Percentiles rank a stretch among this genome's conserved stretches.
phyloP scores from a whole-genome alignment of 2,113 vertebrate genomes.

The Coreoperca whiteheadi region DNA sequence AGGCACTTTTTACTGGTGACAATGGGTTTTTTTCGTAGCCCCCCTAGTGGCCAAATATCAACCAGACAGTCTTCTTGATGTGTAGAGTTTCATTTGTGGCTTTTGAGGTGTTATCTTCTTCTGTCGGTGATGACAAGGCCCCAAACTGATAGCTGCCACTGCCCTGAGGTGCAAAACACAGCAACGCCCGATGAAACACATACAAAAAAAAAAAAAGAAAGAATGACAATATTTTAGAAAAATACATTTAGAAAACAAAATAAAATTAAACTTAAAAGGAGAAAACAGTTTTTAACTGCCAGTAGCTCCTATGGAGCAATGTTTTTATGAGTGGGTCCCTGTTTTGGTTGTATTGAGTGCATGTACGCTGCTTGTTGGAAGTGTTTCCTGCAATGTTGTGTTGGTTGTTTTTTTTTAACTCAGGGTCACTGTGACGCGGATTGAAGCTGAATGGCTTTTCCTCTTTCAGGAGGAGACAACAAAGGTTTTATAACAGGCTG shows the following conservation, averaged over 20 bases:
- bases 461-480: not conserved
- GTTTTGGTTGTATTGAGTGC: not conserved
- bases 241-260: not conserved
- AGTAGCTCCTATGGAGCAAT: not conserved
- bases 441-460: not conserved
- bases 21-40: not conserved
- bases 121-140: not conserved
- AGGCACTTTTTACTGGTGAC: not conserved
- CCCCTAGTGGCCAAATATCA: not conserved
- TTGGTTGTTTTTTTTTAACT: not conserved
- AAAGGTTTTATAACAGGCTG: slow-evolving; percentile 6
- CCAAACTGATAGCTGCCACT: not conserved
- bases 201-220: not conserved
- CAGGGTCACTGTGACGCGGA: no score
- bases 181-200: not conserved
- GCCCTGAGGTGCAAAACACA: not conserved
- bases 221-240: not conserved
- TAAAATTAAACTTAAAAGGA: not conserved
- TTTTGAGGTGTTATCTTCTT: not conserved
- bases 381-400: not conserved
- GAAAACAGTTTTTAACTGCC: not conserved
- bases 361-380: not conserved
- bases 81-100: not conserved
- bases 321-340: not conserved
- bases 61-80: not conserved